Percentiles rank a stretch among this genome's conserved stretches.
These are phyloP conservation scores for Rhegmatorhina hoffmannsi DNA, from an alignment of 2,113 vertebrate species.

Conservation along the genomic window DNA sequence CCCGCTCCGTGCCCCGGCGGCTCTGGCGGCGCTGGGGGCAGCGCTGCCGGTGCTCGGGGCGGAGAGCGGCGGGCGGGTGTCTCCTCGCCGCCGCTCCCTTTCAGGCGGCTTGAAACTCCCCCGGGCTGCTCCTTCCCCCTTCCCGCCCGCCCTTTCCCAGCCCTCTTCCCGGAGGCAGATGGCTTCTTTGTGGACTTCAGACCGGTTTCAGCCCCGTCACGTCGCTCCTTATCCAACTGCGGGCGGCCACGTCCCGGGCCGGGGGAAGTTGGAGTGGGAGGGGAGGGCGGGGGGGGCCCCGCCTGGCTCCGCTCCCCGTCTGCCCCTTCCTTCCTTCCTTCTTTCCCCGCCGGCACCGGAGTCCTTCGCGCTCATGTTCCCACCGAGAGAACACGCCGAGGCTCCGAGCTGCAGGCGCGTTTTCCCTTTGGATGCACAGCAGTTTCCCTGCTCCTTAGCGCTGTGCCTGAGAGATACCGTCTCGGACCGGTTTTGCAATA, in stretches of 20 bases:
- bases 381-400: background rate
- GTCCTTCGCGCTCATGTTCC: background rate
- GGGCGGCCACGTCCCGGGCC: constrained; percentile 36
- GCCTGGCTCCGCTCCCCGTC: background rate
- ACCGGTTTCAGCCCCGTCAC: constrained; percentile 25
- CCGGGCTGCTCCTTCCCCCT: too few species aligned
- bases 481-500: background rate
- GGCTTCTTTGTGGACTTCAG: constrained; percentile 65
- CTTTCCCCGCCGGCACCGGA: background rate
- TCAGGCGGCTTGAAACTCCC: background rate
- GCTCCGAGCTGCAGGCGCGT: background rate
- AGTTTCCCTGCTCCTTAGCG: background rate
- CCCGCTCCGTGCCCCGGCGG: too few species aligned
- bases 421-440: background rate
- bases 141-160: background rate
- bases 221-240: constrained; percentile 8
- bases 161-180: background rate
- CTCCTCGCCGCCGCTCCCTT: background rate
- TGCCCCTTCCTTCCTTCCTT: background rate
- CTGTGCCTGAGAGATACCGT: background rate
- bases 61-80: too few species aligned
- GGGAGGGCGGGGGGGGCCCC: background rate
- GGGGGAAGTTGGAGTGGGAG: constrained; percentile 2
- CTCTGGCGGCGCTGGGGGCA: background rate
- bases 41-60: background rate